A percentile compares a stretch with the other conserved stretches of the same genome.
phyloP scores from a whole-genome alignment of 2,113 vertebrate genomes.

The Pardalotus punctatus region DNA sequence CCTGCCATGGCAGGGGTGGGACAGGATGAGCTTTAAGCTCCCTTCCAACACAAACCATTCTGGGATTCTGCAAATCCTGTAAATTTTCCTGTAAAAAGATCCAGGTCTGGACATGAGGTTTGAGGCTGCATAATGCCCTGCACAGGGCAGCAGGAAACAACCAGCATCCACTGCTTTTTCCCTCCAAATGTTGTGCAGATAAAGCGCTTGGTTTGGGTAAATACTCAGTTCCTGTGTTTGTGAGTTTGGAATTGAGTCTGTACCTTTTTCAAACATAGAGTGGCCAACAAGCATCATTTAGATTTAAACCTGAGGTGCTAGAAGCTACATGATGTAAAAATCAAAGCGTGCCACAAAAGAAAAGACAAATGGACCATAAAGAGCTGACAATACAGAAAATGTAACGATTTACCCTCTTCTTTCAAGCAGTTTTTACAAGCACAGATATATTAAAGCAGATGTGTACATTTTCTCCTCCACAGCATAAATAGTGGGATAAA shows the following conservation, averaged over 20 bases:
- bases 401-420: background rate
- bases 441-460: background rate
- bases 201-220: background rate
- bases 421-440: background rate
- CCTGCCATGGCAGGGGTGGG: background rate
- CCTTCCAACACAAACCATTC: background rate
- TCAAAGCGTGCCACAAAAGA: background rate
- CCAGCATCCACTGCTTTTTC: background rate
- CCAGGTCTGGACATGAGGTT: background rate
- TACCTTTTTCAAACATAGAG: background rate
- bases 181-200: background rate
- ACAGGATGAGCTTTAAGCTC: fast-evolving
- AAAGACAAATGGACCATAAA: background rate
- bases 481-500: background rate
- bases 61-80: background rate
- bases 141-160: background rate
- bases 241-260: background rate
- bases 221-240: background rate
- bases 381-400: background rate
- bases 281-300: background rate
- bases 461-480: background rate
- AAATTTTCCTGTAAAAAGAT: no score
- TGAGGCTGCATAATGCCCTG: background rate
- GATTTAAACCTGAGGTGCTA: background rate
- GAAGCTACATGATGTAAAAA: background rate